A percentile compares a stretch with the other conserved stretches of the same genome.
Evolutionary conservation across 2,797 vertebrate species (phyloP).

Genomic region (Hoplostethus mediterraneus): DNA sequence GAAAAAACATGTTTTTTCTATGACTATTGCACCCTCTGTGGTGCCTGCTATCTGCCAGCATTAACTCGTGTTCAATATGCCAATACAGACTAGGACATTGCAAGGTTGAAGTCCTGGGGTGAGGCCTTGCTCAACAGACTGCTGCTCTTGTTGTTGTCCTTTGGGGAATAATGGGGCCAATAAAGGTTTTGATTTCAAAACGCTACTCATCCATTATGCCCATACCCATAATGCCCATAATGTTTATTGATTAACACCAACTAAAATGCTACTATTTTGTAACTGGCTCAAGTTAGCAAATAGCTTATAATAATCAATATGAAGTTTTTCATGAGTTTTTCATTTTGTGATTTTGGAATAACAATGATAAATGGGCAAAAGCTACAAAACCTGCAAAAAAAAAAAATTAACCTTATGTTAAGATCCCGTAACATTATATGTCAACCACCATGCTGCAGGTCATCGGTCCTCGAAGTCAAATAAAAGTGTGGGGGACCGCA

Average conservation of each 20-base stretch:
- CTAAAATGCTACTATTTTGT: neutral
- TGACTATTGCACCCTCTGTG: conserved; percentile 35
- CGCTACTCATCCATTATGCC: neutral
- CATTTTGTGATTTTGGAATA: neutral
- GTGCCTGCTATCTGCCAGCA: conserved; percentile 64
- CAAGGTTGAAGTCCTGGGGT: conserved; percentile 54
- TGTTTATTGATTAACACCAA: neutral
- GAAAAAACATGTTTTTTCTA: conserved; percentile 78
- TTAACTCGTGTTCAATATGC: conserved; percentile 44
- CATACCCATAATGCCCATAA: too few relatives aligned
- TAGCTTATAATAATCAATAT: neutral
- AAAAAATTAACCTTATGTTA: neutral
- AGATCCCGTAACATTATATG: conserved; percentile 4
- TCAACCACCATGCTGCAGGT: neutral
- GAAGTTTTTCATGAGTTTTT: neutral
- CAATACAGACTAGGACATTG: conserved; percentile 46
- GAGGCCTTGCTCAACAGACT: conserved; percentile 49
- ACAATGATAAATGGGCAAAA: too few relatives aligned
- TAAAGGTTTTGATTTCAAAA: neutral
- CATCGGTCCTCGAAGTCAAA: conserved; percentile 24
- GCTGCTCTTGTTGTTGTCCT: neutral
- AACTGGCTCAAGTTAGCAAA: neutral
- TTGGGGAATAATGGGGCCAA: neutral
- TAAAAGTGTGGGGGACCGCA: neutral
- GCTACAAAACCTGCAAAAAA: neutral